Conservation (phyloP, 2,113 vertebrate genomes). For the Actenoides hombroni region DNA sequence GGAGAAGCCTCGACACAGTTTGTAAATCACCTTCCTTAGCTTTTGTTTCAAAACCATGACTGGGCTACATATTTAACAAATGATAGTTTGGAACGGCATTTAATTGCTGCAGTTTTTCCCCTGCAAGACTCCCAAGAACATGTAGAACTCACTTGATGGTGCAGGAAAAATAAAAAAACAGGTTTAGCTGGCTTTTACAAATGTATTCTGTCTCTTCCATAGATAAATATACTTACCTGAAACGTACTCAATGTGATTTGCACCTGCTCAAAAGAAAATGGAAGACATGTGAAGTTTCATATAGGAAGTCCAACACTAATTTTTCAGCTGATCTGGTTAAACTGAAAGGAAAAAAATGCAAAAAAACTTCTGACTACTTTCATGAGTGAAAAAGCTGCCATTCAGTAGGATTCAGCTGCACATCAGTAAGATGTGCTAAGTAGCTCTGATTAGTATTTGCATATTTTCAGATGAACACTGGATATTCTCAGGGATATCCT, state of each 20-base stretch:
- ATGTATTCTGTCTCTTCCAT: neutral
- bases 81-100: neutral
- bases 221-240: neutral
- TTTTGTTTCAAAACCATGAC: neutral
- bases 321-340: neutral
- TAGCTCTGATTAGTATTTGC: neutral
- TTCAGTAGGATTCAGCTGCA: slow-evolving; percentile 7
- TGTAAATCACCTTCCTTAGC: neutral
- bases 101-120: neutral
- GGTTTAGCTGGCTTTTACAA: neutral
- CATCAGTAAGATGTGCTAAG: neutral
- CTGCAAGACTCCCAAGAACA: neutral
- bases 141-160: neutral
- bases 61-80: neutral
- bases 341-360: neutral
- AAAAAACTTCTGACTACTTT: neutral
- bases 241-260: neutral
- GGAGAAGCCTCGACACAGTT: neutral
- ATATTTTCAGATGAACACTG: neutral
- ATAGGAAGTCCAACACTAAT: neutral
- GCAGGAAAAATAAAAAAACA: neutral
- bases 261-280: neutral
- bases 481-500: neutral
- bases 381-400: neutral
- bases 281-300: neutral